Conservation (phyloP, 2,113 vertebrate species). For the Lamprotornis superbus region DNA sequence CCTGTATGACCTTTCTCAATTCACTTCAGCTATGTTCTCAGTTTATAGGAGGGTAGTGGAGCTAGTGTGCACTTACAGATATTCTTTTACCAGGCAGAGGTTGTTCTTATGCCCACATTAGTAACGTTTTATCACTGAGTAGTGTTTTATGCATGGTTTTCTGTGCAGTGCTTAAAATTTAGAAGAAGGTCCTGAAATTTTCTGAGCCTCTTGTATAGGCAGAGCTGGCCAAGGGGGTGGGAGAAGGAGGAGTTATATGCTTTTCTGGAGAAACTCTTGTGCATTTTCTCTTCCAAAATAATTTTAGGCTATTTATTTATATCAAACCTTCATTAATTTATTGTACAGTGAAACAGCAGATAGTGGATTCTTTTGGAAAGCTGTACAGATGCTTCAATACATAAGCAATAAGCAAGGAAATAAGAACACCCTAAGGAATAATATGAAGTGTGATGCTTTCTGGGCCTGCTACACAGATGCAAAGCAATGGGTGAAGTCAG, state of each 20-base stretch:
- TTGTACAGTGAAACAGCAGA: not conserved
- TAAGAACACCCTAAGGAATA: not conserved
- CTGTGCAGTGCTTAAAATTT: not conserved
- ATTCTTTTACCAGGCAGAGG: not conserved
- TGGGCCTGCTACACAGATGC: not conserved
- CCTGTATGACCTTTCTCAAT: not conserved
- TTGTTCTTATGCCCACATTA: not conserved
- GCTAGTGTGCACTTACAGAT: not conserved
- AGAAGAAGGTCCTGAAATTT: not conserved
- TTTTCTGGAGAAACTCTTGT: not conserved
- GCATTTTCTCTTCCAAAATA: not conserved
- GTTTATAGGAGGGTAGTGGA: fast-evolving
- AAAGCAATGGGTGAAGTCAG: not conserved
- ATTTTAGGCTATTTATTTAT: not conserved
- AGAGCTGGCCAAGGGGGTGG: not conserved
- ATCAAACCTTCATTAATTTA: not conserved
- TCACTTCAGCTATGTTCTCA: not conserved
- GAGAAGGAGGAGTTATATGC: not conserved
- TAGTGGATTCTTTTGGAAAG: not conserved
- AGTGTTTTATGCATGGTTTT: not conserved
- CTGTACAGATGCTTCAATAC: not conserved
- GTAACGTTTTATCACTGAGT: not conserved
- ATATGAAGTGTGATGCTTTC: not conserved
- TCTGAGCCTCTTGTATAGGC: not conserved
- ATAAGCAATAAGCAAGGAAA: not conserved